A percentile compares a stretch with the other conserved stretches of the same genome.
Evolutionary conservation across 2,888 invertebrate genomes (phyloP).

Genomic region (Aproaerema taeniolella): DNA sequence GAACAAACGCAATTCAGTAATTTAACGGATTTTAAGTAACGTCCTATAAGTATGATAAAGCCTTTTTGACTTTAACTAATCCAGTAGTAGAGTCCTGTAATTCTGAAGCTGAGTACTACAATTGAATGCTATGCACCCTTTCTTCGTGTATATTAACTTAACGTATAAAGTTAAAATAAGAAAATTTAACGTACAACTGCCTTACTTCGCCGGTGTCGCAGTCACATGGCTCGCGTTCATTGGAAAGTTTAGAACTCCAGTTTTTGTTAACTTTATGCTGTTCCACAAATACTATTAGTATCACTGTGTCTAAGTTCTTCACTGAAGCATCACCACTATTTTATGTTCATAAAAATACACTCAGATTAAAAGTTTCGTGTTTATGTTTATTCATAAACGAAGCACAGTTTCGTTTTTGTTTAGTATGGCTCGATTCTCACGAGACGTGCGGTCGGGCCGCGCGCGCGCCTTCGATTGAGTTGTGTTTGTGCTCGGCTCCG

Average conservation of each 20-base stretch:
- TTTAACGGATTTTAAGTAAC: no score
- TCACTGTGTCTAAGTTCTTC: conserved; percentile 27
- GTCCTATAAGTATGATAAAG: no score
- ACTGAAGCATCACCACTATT: conserved; percentile 20
- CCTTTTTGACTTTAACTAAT: no score
- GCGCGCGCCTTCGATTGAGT: conserved; percentile 53
- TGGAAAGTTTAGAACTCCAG: conserved; percentile 59
- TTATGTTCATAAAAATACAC: conserved; percentile 13
- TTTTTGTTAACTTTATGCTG: conserved; percentile 53
- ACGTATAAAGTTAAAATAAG: conserved; percentile 53
- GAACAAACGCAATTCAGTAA: no score
- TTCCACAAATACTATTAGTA: conserved; percentile 43
- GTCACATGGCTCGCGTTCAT: conserved; percentile 67
- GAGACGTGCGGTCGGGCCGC: conserved; percentile 36
- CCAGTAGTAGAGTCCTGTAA: no score
- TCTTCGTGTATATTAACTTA: conserved; percentile 39
- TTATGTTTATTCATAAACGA: no score
- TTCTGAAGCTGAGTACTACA: conserved; percentile 20
- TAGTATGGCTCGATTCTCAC: conserved; percentile 19
- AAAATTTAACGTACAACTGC: conserved; percentile 56
- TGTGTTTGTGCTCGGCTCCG: conserved; percentile 33
- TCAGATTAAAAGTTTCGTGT: no score
- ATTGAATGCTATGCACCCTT: conserved; percentile 24
- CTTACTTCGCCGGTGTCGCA: conserved; percentile 49
- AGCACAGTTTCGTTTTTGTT: conserved; percentile 27